Conservation (phyloP, 2,888 invertebrate genomes). For the Lasioglossum calceatum region DNA sequence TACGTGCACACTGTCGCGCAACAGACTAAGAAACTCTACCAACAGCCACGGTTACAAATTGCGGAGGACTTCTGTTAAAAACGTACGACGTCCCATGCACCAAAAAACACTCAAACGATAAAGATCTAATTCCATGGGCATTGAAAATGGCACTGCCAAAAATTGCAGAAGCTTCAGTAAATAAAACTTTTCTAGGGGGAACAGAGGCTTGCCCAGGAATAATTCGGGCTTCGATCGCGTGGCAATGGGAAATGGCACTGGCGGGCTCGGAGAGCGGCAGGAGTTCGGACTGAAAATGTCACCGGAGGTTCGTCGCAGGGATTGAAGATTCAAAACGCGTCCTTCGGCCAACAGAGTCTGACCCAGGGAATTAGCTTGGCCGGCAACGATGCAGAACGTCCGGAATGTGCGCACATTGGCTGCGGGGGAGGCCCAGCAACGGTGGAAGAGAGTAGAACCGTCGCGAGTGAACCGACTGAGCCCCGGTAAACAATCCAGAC, state of each 20-base stretch:
- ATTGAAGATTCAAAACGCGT: constrained; percentile 18
- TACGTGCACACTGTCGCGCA: not conserved
- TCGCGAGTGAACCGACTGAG: constrained; percentile 59
- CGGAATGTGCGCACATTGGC: constrained; percentile 30
- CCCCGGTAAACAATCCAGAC: constrained; percentile 81
- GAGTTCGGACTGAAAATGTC: not conserved
- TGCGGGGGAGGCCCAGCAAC: constrained; percentile 57
- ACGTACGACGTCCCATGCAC: not conserved
- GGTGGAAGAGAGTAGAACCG: constrained; percentile 60
- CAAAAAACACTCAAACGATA: not conserved
- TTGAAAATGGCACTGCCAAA: too few relatives aligned
- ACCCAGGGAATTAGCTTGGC: constrained; percentile 17
- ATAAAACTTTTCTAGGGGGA: too few relatives aligned
- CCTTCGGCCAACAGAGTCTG: constrained; percentile 19
- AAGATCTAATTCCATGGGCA: too few relatives aligned
- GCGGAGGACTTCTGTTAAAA: not conserved
- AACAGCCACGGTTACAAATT: not conserved
- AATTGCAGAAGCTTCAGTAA: too few relatives aligned
- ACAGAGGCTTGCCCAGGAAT: too few relatives aligned
- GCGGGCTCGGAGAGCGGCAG: not conserved
- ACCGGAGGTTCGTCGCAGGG: not conserved
- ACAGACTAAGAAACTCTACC: constrained; percentile 35
- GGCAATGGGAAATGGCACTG: not conserved
- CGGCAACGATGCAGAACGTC: constrained; percentile 47
- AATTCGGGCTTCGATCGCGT: not conserved